Evolutionary conservation across 2,113 vertebrate genomes (phyloP).

Genomic region (Fulica atra): DNA sequence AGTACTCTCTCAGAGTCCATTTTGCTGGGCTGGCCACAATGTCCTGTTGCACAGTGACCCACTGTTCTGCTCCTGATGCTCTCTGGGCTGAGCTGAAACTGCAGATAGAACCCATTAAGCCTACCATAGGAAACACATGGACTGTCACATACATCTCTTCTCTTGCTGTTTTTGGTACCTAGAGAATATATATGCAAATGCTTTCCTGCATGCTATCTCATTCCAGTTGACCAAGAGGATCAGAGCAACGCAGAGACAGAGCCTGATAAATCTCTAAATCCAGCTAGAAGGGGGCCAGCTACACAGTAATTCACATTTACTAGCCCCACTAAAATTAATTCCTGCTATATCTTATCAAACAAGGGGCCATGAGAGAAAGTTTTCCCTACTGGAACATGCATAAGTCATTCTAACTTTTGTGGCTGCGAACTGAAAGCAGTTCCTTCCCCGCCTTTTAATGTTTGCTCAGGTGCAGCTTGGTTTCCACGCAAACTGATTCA

Average conservation of each 20-base stretch:
- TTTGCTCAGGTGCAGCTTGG: conserved; percentile 76
- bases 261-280: background rate
- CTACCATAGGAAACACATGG: background rate
- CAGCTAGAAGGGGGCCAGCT: background rate
- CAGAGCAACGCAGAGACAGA: background rate
- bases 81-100: background rate
- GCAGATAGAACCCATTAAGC: background rate
- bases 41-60: background rate
- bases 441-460: conserved; percentile 49
- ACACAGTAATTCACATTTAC: conserved; percentile 1
- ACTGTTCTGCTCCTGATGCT: background rate
- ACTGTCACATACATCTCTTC: background rate
- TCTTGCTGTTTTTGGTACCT: background rate
- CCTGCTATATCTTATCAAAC: conserved; percentile 64
- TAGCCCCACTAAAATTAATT: conserved; percentile 18
- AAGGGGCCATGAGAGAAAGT: conserved; percentile 36
- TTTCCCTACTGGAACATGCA: conserved; percentile 56
- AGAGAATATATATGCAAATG: background rate
- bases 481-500: conserved; percentile 58
- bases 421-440: conserved; percentile 50
- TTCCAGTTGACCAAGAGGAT: background rate
- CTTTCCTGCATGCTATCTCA: background rate
- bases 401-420: conserved; percentile 61
- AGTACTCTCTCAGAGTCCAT: background rate
- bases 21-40: background rate